phyloP scores from a whole-genome alignment of 2,113 vertebrate species.

The Anhinga rufa region DNA sequence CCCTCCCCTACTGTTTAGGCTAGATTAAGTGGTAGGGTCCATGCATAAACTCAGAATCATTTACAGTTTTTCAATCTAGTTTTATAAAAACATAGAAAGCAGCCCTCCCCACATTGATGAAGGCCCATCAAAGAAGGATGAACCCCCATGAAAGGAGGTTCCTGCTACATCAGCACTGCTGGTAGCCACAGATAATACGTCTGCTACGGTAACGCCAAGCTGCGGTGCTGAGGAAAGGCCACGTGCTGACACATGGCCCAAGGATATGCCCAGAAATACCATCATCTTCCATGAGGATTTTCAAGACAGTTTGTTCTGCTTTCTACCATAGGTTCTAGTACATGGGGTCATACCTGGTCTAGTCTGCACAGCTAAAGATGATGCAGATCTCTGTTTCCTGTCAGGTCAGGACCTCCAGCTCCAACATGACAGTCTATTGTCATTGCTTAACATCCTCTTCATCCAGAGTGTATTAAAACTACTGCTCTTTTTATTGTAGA shows the following conservation, averaged over 20 bases:
- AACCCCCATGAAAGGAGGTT: neutral
- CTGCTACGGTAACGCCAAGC: neutral
- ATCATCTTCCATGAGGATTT: neutral
- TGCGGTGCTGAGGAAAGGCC: neutral
- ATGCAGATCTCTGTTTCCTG: neutral
- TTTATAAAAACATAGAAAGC: neutral
- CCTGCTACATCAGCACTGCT: neutral
- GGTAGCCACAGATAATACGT: neutral
- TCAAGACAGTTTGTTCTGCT: neutral
- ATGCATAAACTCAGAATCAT: neutral
- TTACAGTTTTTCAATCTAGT: neutral
- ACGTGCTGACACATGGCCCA: neutral
- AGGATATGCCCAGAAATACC: neutral
- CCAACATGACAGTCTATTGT: neutral
- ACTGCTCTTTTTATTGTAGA: slow-evolving; percentile 65
- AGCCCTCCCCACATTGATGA: neutral
- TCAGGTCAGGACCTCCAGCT: neutral
- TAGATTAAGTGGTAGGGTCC: neutral
- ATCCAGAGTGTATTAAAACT: neutral
- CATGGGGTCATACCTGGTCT: neutral
- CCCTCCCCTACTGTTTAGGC: neutral
- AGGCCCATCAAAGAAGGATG: no score
- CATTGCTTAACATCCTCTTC: neutral
- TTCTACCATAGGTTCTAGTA: neutral
- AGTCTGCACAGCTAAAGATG: neutral